Evolutionary conservation across 1,140 invertebrate species (phyloP).

Genomic region (Hypothenemus hampei): DNA sequence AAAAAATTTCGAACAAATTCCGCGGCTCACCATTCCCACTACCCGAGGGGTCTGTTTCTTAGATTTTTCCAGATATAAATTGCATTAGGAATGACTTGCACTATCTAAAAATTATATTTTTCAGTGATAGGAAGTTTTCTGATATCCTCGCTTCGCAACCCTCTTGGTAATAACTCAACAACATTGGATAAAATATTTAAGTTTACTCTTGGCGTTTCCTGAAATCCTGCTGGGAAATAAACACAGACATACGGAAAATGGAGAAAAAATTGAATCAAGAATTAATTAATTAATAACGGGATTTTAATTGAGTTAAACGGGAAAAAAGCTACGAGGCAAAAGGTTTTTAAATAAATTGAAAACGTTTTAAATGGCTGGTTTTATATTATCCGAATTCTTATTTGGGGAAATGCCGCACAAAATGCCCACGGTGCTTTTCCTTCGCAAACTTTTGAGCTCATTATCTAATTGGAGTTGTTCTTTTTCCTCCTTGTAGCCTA

Average conservation of each 20-base stretch:
- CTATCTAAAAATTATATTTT: conserved; percentile 21
- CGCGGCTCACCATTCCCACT: not conserved
- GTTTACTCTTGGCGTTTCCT: not conserved
- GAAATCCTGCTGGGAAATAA: too few relatives aligned
- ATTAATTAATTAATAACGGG: too few relatives aligned
- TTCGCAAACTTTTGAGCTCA: conserved; percentile 21
- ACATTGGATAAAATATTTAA: conserved; percentile 17
- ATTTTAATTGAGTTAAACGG: too few relatives aligned
- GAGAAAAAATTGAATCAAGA: too few relatives aligned
- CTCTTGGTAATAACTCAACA: conserved; percentile 23
- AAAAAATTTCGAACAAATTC: too few relatives aligned
- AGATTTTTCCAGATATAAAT: conserved; percentile 24
- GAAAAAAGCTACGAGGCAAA: too few relatives aligned
- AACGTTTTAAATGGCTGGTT: conserved; percentile 3
- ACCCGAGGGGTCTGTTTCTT: conserved; percentile 13
- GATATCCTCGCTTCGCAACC: conserved; percentile 2
- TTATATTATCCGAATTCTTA: conserved; percentile 12
- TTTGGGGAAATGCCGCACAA: conserved; percentile 15
- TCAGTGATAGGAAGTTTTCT: conserved; percentile 17
- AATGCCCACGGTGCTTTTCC: conserved; percentile 13
- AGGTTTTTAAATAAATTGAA: conserved; percentile 2
- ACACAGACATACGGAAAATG: too few relatives aligned
- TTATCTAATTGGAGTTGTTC: conserved; percentile 17
- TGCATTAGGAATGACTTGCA: conserved; percentile 21
- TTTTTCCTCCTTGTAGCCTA: conserved; percentile 11